Evolutionary conservation across 1,140 invertebrate species (phyloP), one percentile per base, ranked within the genome.

Genomic region (Atta texana): DNA sequence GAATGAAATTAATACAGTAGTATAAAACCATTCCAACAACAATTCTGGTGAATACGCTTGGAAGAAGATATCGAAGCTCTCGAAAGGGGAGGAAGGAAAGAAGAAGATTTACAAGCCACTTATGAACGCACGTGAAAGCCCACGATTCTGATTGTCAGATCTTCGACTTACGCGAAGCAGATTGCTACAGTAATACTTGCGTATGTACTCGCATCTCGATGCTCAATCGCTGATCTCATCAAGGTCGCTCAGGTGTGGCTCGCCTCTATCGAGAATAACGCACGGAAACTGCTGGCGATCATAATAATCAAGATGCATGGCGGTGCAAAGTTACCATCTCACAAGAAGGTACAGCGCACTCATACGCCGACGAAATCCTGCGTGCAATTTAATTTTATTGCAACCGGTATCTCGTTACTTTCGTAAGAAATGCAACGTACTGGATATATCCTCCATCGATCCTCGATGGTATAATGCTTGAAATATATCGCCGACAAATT

Each of bases 211-310:
- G 68, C 76, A 78, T 85, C 84, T 28, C 75, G 68, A 88, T 87
- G 63, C 28, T 59, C 86, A 53, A 88, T 87, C 34, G 68, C 53
- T 68, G 69, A 87, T 88, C 55, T 71, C 84, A 68, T 86, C 87
- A 86, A 86, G 74, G 87, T 86, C 82, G 28, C 12, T 63, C 66
- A 85, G 66, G 28, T 87, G 69, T 61, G 69, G 75, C 85, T 75
- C 71, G 69, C 80, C 53, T 68, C 69, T 24, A 72, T 74, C 66
- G 39, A 59, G 78, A 84, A 74, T 49, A 61, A 31, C 21, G 51
- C 69, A 44, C 55, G 34, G 66, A 82, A 68, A 80, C 64, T 31
- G 78, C 53, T 28, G 66, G 80, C 39, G 57, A 84, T 81, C 78
- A 81, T 75, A 51, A 84, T 75, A 75, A 84, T 84, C 80, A 31